A percentile compares a stretch with the other conserved stretches of the same genome.
Evolutionary conservation across 2,113 vertebrate species (phyloP).

Genomic region (Gulo gulo): DNA sequence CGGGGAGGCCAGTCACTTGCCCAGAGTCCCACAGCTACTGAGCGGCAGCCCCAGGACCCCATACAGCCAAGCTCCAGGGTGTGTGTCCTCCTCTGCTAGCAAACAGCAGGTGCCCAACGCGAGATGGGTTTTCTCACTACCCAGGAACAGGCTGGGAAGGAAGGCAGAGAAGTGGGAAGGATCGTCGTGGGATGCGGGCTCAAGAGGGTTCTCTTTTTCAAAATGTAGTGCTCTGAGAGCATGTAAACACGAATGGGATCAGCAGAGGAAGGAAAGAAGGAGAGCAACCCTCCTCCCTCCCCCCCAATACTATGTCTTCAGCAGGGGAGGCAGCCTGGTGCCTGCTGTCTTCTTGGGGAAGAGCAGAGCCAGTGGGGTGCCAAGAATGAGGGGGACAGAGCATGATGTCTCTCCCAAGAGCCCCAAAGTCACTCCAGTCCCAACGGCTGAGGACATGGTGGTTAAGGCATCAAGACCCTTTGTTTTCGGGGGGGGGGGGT

Average conservation of each 20-base stretch:
- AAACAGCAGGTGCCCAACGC: neutral
- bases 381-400: neutral
- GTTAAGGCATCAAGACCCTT: neutral
- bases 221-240: neutral
- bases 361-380: neutral
- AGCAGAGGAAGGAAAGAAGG: rapidly evolving
- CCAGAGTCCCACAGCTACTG: neutral
- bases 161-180: neutral
- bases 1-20: neutral
- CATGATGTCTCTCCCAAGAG: neutral
- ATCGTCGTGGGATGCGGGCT: neutral
- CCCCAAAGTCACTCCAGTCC: neutral
- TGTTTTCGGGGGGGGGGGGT: too few species aligned
- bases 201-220: neutral
- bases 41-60: neutral
- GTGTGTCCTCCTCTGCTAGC: neutral
- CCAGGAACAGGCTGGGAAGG: neutral
- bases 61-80: neutral
- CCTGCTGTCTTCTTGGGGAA: neutral
- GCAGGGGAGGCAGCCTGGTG: neutral
- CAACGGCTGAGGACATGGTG: neutral
- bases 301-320: neutral
- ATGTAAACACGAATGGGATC: neutral
- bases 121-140: neutral
- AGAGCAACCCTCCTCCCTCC: neutral